Conservation (phyloP, 2,888 invertebrate species). For the Coleophora deauratella region DNA sequence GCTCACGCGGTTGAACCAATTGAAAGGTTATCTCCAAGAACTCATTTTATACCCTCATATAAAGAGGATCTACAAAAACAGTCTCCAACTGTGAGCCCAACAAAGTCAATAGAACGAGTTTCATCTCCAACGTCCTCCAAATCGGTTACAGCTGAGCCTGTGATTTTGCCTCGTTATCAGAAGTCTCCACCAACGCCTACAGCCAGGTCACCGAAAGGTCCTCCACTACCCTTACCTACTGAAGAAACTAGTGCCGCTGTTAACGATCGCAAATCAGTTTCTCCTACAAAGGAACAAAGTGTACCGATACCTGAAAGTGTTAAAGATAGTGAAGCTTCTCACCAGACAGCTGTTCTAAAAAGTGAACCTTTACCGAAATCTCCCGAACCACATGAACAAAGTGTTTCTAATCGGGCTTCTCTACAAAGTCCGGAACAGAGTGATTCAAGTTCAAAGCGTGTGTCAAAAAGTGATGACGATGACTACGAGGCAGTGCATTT, state of each 20-base stretch:
- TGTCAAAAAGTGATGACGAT: conserved; percentile 32
- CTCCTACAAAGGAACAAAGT: conserved; percentile 31
- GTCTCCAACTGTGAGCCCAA: conserved; percentile 20
- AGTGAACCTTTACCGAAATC: conserved; percentile 27
- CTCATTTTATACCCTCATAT: conserved; percentile 35
- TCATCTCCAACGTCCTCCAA: conserved; percentile 25
- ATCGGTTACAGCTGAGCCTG: conserved; percentile 27
- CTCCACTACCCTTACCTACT: conserved; percentile 30
- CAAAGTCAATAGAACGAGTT: conserved; percentile 37
- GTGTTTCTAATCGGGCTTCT: conserved; percentile 26
- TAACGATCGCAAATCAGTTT: conserved; percentile 28
- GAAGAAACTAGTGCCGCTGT: conserved; percentile 27
- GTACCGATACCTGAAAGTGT: conserved; percentile 22
- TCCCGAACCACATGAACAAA: conserved; percentile 29
- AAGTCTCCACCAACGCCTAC: conserved; percentile 52
- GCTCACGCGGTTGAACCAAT: conserved; percentile 22
- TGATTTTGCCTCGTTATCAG: conserved; percentile 33
- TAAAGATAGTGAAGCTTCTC: conserved; percentile 22
- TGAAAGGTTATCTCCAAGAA: conserved; percentile 34
- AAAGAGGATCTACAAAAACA: conserved; percentile 25
- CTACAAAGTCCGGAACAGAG: conserved; percentile 33
- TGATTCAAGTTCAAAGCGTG: conserved; percentile 32
- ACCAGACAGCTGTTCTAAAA: conserved; percentile 19
- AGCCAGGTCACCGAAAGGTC: conserved; percentile 38
- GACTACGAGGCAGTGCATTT: conserved; percentile 51